phyloP scores from a whole-genome alignment of 2,888 invertebrate genomes.

The Brenthis ino region DNA sequence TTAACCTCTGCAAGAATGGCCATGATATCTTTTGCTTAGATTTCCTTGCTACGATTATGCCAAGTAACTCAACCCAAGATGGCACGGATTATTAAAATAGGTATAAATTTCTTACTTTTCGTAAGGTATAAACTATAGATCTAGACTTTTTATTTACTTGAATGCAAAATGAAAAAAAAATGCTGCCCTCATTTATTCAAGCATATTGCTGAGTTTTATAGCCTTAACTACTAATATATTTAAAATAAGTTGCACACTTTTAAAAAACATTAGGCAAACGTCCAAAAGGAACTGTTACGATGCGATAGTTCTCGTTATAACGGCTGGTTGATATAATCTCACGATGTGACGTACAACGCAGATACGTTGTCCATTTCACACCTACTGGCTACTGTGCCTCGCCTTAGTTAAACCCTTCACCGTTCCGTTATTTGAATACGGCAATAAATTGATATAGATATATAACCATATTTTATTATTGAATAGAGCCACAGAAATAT shows the following conservation, averaged over 20 bases:
- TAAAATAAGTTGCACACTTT: conserved; percentile 18
- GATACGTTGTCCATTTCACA: conserved; percentile 60
- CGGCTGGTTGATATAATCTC: conserved; percentile 39
- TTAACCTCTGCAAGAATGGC: conserved; percentile 13
- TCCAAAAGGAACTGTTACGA: conserved; percentile 23
- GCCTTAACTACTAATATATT: conserved; percentile 12
- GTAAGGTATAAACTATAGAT: neutral
- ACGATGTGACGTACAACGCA: conserved; percentile 40
- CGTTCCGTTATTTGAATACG: conserved; percentile 24
- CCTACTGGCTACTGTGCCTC: conserved; percentile 66
- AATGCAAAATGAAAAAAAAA: neutral
- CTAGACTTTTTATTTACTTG: neutral
- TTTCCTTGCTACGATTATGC: no score
- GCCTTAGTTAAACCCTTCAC: conserved; percentile 39
- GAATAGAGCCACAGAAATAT: neutral
- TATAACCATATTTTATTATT: neutral
- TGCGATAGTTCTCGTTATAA: conserved; percentile 1
- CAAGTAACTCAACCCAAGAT: no score
- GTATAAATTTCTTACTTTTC: neutral
- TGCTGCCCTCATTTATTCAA: neutral
- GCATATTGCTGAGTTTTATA: neutral
- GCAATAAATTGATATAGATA: conserved; percentile 20
- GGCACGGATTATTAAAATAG: no score
- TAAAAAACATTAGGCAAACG: conserved; percentile 28
- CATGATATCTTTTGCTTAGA: conserved; percentile 6